phyloP scores from a whole-genome alignment of 2,888 invertebrate species.

The Acleris sparsana region DNA sequence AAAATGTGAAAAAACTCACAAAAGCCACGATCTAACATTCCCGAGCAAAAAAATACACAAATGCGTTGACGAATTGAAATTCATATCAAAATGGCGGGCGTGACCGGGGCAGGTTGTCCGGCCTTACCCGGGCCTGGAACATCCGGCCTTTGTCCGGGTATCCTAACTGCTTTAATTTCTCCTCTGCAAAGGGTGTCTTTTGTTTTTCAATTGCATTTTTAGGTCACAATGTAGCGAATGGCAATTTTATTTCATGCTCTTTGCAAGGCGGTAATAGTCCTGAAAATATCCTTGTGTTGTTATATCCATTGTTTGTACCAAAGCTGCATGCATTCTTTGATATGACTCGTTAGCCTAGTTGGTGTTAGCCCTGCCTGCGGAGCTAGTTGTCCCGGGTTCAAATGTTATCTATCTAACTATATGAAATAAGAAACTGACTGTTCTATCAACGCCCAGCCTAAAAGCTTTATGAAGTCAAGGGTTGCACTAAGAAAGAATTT shows the following conservation, averaged over 20 bases:
- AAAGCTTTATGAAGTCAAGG: no score
- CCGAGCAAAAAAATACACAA: constrained; percentile 8
- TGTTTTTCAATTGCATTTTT: constrained; percentile 5
- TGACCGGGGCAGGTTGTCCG: neutral
- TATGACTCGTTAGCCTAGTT: no score
- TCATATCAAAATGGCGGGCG: constrained; percentile 24
- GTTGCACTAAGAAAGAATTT: no score
- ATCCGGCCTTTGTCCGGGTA: constrained; percentile 15
- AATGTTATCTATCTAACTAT: no score
- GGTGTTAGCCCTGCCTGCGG: no score
- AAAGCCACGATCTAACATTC: neutral
- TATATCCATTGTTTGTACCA: no score
- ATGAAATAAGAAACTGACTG: no score
- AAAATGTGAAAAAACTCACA: neutral
- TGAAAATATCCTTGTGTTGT: no score
- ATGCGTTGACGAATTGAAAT: constrained; percentile 26
- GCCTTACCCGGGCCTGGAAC: constrained; percentile 8
- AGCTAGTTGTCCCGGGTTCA: no score
- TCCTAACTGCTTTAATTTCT: constrained; percentile 27
- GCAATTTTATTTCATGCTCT: neutral
- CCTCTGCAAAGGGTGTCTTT: constrained; percentile 9
- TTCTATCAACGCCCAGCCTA: no score
- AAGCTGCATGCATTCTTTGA: no score
- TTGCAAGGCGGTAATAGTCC: neutral
- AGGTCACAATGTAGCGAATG: neutral